Evolutionary conservation across 1,140 invertebrate species (phyloP), one percentile per base, ranked within the genome.

Genomic region (Chymomyza costata): DNA sequence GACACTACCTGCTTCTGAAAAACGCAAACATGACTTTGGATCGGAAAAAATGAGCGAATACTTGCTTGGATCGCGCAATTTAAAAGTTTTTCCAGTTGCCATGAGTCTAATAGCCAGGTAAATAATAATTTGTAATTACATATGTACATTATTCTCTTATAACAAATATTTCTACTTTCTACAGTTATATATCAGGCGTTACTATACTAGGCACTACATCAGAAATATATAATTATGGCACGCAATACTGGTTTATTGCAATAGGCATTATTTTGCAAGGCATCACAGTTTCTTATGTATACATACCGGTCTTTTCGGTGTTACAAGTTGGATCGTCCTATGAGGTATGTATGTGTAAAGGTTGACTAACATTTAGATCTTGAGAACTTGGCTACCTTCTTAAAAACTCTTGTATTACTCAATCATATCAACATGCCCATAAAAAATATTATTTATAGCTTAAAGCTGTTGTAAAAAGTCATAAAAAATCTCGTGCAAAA

Each of bases 181-280:
- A 47, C 70, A 94, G 92, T 73, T 95, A 96, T 83, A 92, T 96
- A 83, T 96, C 94, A 0, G 94, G 94, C 39, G 93, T 97, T 21
- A 95, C 95, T 6, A 90, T 97, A 50, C 87, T 97, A 10, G 95
- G 95, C 8, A 94, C 92, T 6, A 94, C 95, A 2, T 90, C 94
- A 0, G 95, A 97, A 87, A 92, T 95, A 59, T 96, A 96, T 82
- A 92, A 92, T 85, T 94, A 90, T 83, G 94, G 94, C 1, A 92
- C 92, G 0, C 91, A 94, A 74, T 95, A 95, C 84, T 92, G 91
- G 90, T 86, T 94, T 57, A 92, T 93, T 15, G 87, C 91, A 8
- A 86, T 94, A 25, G 89, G 91, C 1, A 89, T 92, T 34, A 69
- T 88, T 7, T 87, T 93, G 6, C 89, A 92, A 53, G 89, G 94